Percentiles rank a stretch among this genome's conserved stretches.
phyloP scores from a whole-genome alignment of 2,888 invertebrate genomes.

The Caenorhabditis plicata region DNA sequence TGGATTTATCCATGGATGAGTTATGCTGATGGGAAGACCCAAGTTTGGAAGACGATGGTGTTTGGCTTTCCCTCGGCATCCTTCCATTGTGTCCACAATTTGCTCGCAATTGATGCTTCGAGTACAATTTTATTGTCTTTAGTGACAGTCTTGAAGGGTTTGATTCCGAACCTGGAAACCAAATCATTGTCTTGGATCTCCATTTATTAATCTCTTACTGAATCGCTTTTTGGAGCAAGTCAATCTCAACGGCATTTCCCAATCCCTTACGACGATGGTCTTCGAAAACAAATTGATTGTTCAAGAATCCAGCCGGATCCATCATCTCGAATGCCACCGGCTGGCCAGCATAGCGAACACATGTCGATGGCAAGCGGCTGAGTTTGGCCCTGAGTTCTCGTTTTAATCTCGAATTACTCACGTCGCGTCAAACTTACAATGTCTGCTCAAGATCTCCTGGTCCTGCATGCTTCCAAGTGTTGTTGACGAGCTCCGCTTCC shows the following conservation, averaged over 20 bases:
- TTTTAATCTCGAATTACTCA: slow-evolving; percentile 1
- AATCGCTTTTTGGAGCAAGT: slow-evolving; percentile 35
- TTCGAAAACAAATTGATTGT: slow-evolving; percentile 43
- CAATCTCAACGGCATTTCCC: slow-evolving; percentile 41
- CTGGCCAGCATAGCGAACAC: slow-evolving; percentile 30
- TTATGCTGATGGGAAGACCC: slow-evolving; percentile 16
- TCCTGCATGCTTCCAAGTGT: slow-evolving; percentile 42
- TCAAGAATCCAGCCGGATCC: slow-evolving; percentile 45
- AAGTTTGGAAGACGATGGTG: slow-evolving; percentile 41
- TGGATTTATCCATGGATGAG: no score
- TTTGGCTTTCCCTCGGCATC: slow-evolving; percentile 30
- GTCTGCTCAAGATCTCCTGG: slow-evolving; percentile 47
- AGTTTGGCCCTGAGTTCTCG: slow-evolving; percentile 38
- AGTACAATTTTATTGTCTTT: slow-evolving; percentile 40
- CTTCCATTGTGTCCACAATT: slow-evolving; percentile 39
- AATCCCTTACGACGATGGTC: slow-evolving; percentile 41
- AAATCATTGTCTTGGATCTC: no score
- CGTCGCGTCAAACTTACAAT: slow-evolving; percentile 25
- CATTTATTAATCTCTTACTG: slow-evolving; percentile 9
- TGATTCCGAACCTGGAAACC: slow-evolving; percentile 27
- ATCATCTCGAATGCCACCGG: slow-evolving; percentile 50
- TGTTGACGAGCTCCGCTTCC: slow-evolving; percentile 40
- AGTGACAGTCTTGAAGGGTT: slow-evolving; percentile 45
- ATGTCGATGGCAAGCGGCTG: slow-evolving; percentile 34
- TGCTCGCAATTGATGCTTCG: slow-evolving; percentile 26